A percentile compares a stretch with the other conserved stretches of the same genome.
Evolutionary conservation across 2,888 invertebrate genomes (phyloP).

Genomic region (Scaptomyza caliginosa): DNA sequence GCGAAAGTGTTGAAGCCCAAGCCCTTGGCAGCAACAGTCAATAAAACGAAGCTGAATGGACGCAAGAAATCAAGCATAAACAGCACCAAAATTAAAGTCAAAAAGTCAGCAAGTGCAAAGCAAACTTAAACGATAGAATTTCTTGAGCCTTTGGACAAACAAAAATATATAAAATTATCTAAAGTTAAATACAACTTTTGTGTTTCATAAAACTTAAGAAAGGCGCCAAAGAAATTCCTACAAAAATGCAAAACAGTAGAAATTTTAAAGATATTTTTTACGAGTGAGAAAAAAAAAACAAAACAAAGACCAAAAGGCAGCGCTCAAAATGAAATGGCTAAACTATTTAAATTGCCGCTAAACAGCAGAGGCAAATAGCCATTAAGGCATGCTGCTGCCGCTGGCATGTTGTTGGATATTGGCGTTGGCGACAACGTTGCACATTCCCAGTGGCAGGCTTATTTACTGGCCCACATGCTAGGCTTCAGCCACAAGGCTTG

Average conservation of each 20-base stretch:
- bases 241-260: constrained; percentile 57
- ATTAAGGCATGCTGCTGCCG: constrained; percentile 49
- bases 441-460: constrained; percentile 56
- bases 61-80: constrained; percentile 76
- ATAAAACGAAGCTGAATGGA: constrained; percentile 78
- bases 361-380: constrained; percentile 67
- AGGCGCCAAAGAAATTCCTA: not conserved
- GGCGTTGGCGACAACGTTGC: constrained; percentile 64
- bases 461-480: constrained; percentile 55
- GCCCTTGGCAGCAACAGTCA: constrained; percentile 63
- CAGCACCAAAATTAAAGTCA: constrained; percentile 70
- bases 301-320: constrained; percentile 12
- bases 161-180: too few relatives aligned
- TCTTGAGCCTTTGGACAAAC: too few relatives aligned
- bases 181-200: not conserved
- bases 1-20: constrained; percentile 81
- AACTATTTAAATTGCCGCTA: constrained; percentile 76
- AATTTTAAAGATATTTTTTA: constrained; percentile 58
- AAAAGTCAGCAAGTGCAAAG: constrained; percentile 69
- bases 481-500: constrained; percentile 29
- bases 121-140: constrained; percentile 12
- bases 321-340: constrained; percentile 66
- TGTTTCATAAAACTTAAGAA: not conserved
- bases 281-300: not conserved
- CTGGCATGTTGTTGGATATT: too few relatives aligned